Base-by-base conservation (phyloP, 2,797 vertebrate species). In the Scolopax rusticola region DNA sequence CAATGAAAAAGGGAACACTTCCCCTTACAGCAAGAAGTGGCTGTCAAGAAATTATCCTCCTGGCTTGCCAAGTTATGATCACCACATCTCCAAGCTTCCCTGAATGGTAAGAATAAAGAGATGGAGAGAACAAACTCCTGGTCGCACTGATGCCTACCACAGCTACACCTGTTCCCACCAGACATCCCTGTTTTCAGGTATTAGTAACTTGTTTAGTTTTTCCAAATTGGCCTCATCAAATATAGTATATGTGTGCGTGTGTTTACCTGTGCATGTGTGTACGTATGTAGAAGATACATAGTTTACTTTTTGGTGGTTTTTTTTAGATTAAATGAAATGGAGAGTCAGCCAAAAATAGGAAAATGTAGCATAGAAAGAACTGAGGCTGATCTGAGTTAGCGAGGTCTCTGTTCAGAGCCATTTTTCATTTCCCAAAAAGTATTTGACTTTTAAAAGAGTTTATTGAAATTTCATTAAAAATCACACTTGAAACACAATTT, bases 201-300 rank as follows among this genome's bases (percentile, higher is more conserved):
- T 69, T 75, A 50, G 23, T n/a, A 60, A 36, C 6, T 19, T 36
- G 12, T 51, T 33, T 56, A 33, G 2, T 25, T 43, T 64, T 56
- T 57, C 28, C 41, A 43, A 11, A 60, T 15, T 79, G 23, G 4
- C 47, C 36, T 69, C 1, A 1, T 17, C 17, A 25, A 82, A 54
- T 48, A 27, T 9, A 47, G 6, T 30, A 2, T 6, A 1, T 23
- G 3, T 56, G 5, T 32, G 14, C 28, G 3, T 73, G 24, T n/a
- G 82, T 80, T 90, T 12, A 60, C 3, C 7, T 0, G 0, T 23
- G 9, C 28, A 2, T 57, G 6, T 67, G 3, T 43, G 24, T 38
- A 5, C 13, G 32, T 45, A 41, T 6, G 17, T 17, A 77, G 9
- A 3, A 59, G 76, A 84, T 8, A 15, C 2, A 3, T 38, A 18